Percentiles rank a stretch among this genome's conserved stretches.
Evolutionary conservation across 2,888 invertebrate species (phyloP).

Genomic region (Sminthurides aquaticus): DNA sequence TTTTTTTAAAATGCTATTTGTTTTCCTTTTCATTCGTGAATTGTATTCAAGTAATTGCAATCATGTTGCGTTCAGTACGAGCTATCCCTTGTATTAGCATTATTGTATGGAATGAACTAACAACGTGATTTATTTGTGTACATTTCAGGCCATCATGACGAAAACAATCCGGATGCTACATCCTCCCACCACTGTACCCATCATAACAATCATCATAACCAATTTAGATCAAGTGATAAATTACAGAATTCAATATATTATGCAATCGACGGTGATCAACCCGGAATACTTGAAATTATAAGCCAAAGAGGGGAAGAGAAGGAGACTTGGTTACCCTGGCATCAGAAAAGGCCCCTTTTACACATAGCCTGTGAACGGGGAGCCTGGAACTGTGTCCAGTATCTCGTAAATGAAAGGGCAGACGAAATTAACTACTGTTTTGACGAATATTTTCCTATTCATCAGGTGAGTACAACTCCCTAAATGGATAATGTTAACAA

Average conservation of each 20-base stretch:
- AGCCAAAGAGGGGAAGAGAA: slow-evolving; percentile 59
- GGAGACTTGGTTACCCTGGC: slow-evolving; percentile 55
- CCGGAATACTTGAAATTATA: slow-evolving; percentile 58
- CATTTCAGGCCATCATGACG: slow-evolving; percentile 13
- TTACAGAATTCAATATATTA: slow-evolving; percentile 64
- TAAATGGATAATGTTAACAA: background rate
- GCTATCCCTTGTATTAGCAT: no score
- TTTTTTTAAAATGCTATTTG: background rate
- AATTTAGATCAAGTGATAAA: slow-evolving; percentile 49
- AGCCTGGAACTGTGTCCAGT: slow-evolving; percentile 64
- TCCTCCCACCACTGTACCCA: background rate
- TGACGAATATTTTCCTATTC: slow-evolving; percentile 71
- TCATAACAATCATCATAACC: slow-evolving; percentile 5
- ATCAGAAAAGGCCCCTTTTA: slow-evolving; percentile 53
- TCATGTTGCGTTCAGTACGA: no score
- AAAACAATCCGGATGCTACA: background rate
- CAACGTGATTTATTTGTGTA: no score
- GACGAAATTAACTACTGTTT: slow-evolving; percentile 64
- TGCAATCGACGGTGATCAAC: slow-evolving; percentile 64
- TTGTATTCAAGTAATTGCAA: no score
- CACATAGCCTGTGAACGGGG: slow-evolving; percentile 64
- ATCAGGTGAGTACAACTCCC: slow-evolving; percentile 51
- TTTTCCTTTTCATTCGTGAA: background rate
- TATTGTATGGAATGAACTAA: no score
- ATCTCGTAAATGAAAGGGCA: slow-evolving; percentile 57